These are phyloP conservation scores for Aleiodes testaceus DNA, from an alignment of 2,888 invertebrate genomes.

Conservation along the genomic window DNA sequence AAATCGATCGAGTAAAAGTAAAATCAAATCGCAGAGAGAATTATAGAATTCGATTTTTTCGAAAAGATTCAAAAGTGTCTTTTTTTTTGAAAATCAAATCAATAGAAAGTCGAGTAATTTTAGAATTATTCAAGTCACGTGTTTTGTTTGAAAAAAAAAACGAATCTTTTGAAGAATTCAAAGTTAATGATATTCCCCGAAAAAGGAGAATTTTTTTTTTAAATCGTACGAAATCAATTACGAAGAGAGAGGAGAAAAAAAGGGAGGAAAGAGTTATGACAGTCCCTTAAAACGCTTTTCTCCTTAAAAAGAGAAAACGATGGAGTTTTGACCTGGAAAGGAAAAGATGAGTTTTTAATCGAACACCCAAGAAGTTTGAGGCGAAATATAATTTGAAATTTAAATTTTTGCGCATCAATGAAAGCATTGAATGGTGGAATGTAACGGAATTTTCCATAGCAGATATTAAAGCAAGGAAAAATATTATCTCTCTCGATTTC, in stretches of 20 bases:
- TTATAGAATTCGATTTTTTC: background rate
- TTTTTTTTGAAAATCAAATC: too few species aligned
- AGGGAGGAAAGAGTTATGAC: conserved; percentile 23
- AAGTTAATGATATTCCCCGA: conserved; percentile 10
- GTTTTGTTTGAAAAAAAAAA: conserved; percentile 18
- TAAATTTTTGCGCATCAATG: conserved; percentile 60
- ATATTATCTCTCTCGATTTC: conserved; percentile 2
- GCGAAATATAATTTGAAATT: conserved; percentile 61
- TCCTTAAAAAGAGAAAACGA: conserved; percentile 1
- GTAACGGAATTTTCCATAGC: conserved; percentile 60
- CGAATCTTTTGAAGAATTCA: background rate
- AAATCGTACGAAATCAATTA: background rate
- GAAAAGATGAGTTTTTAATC: conserved; percentile 3
- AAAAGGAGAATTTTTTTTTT: background rate
- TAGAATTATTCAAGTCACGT: conserved; percentile 27
- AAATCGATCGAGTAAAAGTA: conserved; percentile 37
- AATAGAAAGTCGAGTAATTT: background rate
- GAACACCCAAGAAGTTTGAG: conserved; percentile 44
- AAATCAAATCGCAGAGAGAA: conserved; percentile 25
- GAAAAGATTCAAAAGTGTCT: background rate
- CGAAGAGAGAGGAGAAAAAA: conserved; percentile 16
- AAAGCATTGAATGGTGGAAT: conserved; percentile 63
- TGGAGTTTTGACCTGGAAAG: conserved; percentile 2
- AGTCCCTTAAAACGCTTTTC: conserved; percentile 11
- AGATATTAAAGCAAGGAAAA: background rate